phyloP scores from a whole-genome alignment of 2,113 vertebrate species.

The Oncorhynchus gorbuscha region DNA sequence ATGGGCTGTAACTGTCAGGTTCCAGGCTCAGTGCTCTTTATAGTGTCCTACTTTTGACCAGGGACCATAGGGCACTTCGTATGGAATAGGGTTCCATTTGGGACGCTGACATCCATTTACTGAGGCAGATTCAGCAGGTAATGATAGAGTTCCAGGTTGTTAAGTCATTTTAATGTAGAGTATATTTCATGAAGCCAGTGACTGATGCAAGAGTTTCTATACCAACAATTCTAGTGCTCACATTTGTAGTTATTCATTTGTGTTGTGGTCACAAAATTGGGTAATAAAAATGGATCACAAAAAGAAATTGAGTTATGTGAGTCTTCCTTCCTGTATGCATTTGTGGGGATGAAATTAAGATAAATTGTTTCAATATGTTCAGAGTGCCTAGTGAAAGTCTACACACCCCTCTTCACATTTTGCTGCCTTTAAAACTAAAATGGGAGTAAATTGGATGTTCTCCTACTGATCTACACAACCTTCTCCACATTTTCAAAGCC shows the following conservation, averaged over 20 bases:
- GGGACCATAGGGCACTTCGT: too few species aligned
- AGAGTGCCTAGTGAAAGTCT: too few species aligned
- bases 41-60: too few species aligned
- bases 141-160: constrained; percentile 40
- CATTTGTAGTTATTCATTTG: background rate
- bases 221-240: background rate
- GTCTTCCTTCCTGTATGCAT: background rate
- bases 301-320: too few species aligned
- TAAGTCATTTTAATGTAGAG: constrained; percentile 26
- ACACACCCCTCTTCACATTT: too few species aligned
- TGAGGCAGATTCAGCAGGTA: constrained; percentile 35
- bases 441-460: too few species aligned
- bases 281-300: background rate
- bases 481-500: too few species aligned
- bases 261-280: background rate
- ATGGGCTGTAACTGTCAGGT: constrained; percentile 17
- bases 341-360: background rate
- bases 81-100: background rate
- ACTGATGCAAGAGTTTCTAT: background rate
- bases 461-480: too few species aligned
- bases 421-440: too few species aligned
- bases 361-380: background rate
- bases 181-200: too few species aligned
- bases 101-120: background rate
- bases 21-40: too few species aligned